phyloP scores from a whole-genome alignment of 2,888 invertebrate genomes.

The Cataglyphis albicans region DNA sequence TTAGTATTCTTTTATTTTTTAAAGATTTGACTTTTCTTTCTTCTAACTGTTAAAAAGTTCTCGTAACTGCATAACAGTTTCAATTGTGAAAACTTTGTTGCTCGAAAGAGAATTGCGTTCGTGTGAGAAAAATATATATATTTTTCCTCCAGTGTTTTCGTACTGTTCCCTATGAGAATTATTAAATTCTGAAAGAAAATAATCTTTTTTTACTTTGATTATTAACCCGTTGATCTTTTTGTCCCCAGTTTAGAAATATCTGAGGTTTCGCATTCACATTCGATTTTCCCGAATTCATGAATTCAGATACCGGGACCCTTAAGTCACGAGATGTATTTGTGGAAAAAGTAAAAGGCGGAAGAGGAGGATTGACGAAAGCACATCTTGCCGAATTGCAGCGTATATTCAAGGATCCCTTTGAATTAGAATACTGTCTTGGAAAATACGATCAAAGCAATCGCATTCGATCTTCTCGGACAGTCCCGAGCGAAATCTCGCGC shows the following conservation, averaged over 20 bases:
- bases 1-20: neutral
- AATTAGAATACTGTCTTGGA: conserved; percentile 41
- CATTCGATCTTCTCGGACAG: conserved; percentile 22
- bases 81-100: conserved; percentile 17
- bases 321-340: conserved; percentile 24
- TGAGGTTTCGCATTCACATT: conserved; percentile 1
- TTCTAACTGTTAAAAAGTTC: conserved; percentile 17
- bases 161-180: neutral
- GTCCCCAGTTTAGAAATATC: neutral
- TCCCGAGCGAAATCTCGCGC: conserved; percentile 30
- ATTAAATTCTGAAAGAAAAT: conserved; percentile 20
- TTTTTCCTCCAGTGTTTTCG: conserved; percentile 9
- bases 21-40: conserved; percentile 12
- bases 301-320: conserved; percentile 26
- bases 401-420: conserved; percentile 28
- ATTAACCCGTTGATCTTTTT: neutral
- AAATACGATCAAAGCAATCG: conserved; percentile 48
- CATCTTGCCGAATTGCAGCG: conserved; percentile 31
- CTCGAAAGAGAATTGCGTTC: conserved; percentile 16
- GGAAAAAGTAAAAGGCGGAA: conserved; percentile 16
- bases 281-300: conserved; percentile 26
- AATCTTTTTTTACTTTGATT: neutral
- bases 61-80: conserved; percentile 30
- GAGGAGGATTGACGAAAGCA: conserved; percentile 12
- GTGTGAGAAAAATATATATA: conserved; percentile 10